Conservation (phyloP, 2,797 vertebrate genomes). For the Oceanodroma leucorhoa region DNA sequence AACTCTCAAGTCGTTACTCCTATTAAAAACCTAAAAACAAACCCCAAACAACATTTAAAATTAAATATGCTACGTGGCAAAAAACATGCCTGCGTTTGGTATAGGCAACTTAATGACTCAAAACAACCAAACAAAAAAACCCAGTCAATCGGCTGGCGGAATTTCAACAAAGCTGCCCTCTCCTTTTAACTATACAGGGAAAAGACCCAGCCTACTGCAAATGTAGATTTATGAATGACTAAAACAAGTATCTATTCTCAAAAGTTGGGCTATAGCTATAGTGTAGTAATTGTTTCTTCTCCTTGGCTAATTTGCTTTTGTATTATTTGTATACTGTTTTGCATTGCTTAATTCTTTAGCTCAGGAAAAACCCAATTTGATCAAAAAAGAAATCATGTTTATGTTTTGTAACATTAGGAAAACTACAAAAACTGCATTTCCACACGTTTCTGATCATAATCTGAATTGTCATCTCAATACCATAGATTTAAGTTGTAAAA, state of each 20-base stretch:
- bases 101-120: neutral
- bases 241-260: neutral
- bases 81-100: neutral
- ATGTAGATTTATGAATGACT: neutral
- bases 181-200: neutral
- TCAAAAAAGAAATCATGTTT: neutral
- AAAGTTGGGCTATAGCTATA: neutral
- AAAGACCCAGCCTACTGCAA: neutral
- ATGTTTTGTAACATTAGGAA: neutral
- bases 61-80: neutral
- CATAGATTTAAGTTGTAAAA: neutral
- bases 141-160: neutral
- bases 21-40: neutral
- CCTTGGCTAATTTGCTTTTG: neutral
- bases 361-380: neutral
- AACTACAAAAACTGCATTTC: neutral
- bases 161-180: neutral
- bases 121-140: neutral
- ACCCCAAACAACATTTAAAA: neutral
- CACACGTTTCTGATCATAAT: neutral
- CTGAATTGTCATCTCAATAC: neutral
- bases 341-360: neutral
- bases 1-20: neutral
- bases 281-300: neutral
- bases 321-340: neutral